A percentile compares a stretch with the other conserved stretches of the same genome.
These are phyloP conservation scores for Thermophis baileyi DNA, from an alignment of 2,113 vertebrate genomes.

Conservation along the genomic window DNA sequence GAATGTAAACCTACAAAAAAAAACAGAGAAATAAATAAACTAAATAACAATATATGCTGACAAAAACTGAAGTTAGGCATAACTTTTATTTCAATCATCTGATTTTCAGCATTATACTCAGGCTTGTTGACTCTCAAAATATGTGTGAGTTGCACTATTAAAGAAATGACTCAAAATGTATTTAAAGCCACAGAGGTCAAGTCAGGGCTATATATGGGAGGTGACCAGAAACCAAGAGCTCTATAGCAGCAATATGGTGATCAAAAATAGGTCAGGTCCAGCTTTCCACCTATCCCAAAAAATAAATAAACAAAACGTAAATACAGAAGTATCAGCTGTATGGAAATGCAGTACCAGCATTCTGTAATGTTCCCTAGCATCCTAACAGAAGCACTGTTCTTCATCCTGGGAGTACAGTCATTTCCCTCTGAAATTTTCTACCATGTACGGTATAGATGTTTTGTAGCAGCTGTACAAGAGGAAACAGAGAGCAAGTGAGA, in stretches of 20 bases:
- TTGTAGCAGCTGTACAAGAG: background rate
- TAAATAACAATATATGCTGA: too few species aligned
- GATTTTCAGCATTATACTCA: background rate
- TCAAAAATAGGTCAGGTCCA: rapidly evolving
- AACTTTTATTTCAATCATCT: background rate
- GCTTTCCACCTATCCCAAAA: background rate
- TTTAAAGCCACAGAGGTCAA: background rate
- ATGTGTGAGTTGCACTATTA: background rate
- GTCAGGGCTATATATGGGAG: background rate
- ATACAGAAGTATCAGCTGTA: background rate
- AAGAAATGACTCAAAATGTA: slow-evolving; percentile 11
- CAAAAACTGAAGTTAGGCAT: rapidly evolving
- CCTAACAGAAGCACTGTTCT: background rate
- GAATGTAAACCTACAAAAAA: background rate
- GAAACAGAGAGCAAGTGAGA: background rate
- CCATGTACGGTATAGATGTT: background rate
- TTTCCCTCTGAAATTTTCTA: background rate
- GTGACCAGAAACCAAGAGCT: background rate
- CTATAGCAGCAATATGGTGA: rapidly evolving
- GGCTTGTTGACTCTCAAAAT: background rate
- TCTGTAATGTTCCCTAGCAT: background rate
- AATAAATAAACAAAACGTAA: background rate
- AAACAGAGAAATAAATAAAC: background rate
- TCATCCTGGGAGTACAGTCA: background rate
- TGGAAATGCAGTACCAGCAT: background rate